Evolutionary conservation across 2,113 vertebrate genomes (phyloP).

Genomic region (Otolemur garnettii): DNA sequence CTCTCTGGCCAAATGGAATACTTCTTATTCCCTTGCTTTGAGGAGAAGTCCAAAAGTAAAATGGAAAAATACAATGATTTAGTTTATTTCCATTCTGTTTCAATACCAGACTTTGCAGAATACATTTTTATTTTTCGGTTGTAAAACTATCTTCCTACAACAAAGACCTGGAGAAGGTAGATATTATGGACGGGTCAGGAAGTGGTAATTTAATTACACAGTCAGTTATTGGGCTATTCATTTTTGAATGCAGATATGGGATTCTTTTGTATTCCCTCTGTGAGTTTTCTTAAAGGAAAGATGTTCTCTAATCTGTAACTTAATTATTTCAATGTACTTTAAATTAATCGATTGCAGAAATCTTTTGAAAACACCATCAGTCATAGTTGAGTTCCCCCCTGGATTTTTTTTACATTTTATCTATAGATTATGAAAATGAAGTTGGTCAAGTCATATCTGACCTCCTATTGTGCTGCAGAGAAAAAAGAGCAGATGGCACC

Average conservation of each 20-base stretch:
- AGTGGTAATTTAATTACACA: slow-evolving; percentile 47
- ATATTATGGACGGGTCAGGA: background rate
- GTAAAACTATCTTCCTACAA: background rate
- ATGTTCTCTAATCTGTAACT: background rate
- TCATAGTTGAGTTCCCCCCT: background rate
- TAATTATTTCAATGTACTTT: slow-evolving; percentile 13
- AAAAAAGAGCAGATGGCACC: background rate
- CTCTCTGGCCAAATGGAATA: background rate
- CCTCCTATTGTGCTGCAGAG: background rate
- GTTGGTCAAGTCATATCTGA: background rate
- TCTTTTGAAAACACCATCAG: slow-evolving; percentile 24
- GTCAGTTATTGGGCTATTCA: background rate
- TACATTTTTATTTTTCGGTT: background rate
- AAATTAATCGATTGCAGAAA: slow-evolving; percentile 43
- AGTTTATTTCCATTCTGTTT: background rate
- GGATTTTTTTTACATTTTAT: slow-evolving; percentile 7
- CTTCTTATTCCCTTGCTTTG: background rate
- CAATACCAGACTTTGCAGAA: background rate
- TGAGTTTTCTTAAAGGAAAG: background rate
- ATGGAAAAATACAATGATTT: background rate
- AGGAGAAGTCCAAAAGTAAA: background rate
- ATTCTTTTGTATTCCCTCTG: background rate
- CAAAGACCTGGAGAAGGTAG: background rate
- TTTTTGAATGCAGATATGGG: background rate
- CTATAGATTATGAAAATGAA: slow-evolving; percentile 44